A percentile compares a stretch with the other conserved stretches of the same genome.
Evolutionary conservation across 1,140 invertebrate species (phyloP).

Genomic region (Nixonia krombeini): DNA sequence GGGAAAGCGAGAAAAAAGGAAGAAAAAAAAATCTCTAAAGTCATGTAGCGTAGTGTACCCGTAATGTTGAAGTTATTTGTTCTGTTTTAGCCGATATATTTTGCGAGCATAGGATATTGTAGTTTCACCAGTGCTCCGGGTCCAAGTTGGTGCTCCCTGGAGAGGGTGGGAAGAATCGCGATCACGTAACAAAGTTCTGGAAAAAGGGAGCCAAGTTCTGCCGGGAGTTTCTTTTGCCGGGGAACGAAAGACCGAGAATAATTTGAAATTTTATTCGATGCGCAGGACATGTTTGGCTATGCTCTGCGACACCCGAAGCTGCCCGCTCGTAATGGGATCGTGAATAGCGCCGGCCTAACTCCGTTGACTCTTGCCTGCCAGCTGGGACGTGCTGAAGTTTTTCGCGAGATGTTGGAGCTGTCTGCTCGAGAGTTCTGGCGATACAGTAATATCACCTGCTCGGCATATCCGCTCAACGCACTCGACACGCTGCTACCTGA

Average conservation of each 20-base stretch:
- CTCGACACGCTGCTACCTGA: constrained; percentile 95
- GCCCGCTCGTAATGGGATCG: constrained; percentile 91
- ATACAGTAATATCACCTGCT: constrained; percentile 99
- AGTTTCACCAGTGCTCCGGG: neutral
- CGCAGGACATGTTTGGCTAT: constrained; percentile 97
- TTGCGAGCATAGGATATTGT: neutral
- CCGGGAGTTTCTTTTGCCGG: constrained; percentile 11
- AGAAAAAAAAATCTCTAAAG: too few relatives aligned
- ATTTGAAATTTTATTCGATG: constrained; percentile 27
- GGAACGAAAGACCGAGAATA: constrained; percentile 9
- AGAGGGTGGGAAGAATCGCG: constrained; percentile 11
- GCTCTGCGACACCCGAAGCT: constrained; percentile 93
- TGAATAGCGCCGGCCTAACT: constrained; percentile 91
- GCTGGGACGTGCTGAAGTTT: constrained; percentile 94
- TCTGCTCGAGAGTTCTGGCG: constrained; percentile 97
- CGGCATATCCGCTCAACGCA: constrained; percentile 95
- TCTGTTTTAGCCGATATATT: constrained; percentile 1
- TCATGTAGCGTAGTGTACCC: too few relatives aligned
- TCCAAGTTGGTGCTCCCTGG: constrained; percentile 12
- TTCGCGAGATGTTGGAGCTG: constrained; percentile 97
- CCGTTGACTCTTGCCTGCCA: constrained; percentile 96
- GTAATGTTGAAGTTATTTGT: neutral
- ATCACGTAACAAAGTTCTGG: constrained; percentile 39
- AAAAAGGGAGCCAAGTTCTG: constrained; percentile 19
- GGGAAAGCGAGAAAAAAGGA: too few relatives aligned